Percentiles rank a stretch among this genome's conserved stretches.
phyloP scores from a whole-genome alignment of 92 coral and sea anemone species.

The Chrysogorgia sp. region DNA sequence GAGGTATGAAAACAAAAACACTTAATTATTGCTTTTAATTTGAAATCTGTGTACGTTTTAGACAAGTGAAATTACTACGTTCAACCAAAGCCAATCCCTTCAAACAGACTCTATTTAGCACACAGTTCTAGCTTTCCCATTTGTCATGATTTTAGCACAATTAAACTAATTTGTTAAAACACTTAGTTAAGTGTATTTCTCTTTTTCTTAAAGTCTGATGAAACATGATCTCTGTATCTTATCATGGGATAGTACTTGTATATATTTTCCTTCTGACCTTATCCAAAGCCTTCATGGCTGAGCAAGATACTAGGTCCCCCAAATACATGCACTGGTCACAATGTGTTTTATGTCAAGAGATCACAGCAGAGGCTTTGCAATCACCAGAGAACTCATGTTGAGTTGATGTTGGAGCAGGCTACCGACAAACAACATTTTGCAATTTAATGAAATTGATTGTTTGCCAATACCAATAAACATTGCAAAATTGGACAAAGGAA shows the following conservation, averaged over 20 bases:
- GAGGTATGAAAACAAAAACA: conserved; percentile 22
- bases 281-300: conserved; percentile 9
- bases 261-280: conserved; percentile 11
- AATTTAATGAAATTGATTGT: conserved; percentile 39
- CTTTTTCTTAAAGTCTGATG: conserved; percentile 24
- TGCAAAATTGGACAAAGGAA: conserved; percentile 35
- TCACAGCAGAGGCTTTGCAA: conserved; percentile 35
- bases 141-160: no score
- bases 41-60: no score
- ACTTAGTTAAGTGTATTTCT: not conserved
- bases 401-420: conserved; percentile 19
- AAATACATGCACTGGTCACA: conserved; percentile 14
- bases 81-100: no score
- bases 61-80: no score
- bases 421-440: conserved; percentile 40
- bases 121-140: no score
- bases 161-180: no score
- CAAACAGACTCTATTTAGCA: no score
- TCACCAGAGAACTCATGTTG: conserved; percentile 35
- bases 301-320: not conserved
- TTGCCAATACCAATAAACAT: conserved; percentile 30
- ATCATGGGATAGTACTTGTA: conserved; percentile 1
- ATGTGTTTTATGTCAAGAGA: conserved; percentile 34
- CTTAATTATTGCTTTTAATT: not conserved
- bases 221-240: conserved; percentile 14